Base-by-base conservation (phyloP, 2,113 vertebrate species). In the Lucifuga dentata region DNA sequence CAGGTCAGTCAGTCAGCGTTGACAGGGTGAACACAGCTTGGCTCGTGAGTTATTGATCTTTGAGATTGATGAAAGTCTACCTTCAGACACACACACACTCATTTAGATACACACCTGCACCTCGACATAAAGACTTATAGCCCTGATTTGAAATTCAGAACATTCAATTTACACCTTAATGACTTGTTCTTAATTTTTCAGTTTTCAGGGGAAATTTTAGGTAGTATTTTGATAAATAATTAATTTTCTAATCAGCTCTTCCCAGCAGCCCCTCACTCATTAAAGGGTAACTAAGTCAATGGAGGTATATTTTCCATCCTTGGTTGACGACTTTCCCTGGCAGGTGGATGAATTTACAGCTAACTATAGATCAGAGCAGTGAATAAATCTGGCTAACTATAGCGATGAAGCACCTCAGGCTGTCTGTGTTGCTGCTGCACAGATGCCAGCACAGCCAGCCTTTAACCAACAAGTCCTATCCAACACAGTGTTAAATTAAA, bases 181-280 rank as follows among this genome's bases (percentile, higher is more conserved):
- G 86, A 84, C 72, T 70, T 45, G 38, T 48, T 76, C 69, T 77
- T 61, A 75, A 82, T 89, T 78, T 76, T 81, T 84, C 84, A 77
- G 69, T 81, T 84, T 90, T 87, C 55, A 69, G 65, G 61, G 60
- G 80, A 80, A 76, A 76, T 84, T 91, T 87, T 86, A 87, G 76
- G 85, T 84, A 67, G 84, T 88, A 85, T 88, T 87, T 90, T 85
- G 73, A 89, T 92, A 71, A 90, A 91, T 91, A 87, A 92, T 92
- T 88, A 51, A 91, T 90, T 73, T 87, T 88, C 88, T 86, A 86
- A 89, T 88, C 88, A 88, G 66, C 73, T 81, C 70, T 72, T 69
- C 68, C 44, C 70, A 81, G 71, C 75, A 61, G 76, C 44, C 64
- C 62, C 74, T 84, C 35, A 32, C 65, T 85, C 79, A 86, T 85